Base-by-base conservation (phyloP, 2,888 invertebrate species). In the Microplitis manilae region DNA sequence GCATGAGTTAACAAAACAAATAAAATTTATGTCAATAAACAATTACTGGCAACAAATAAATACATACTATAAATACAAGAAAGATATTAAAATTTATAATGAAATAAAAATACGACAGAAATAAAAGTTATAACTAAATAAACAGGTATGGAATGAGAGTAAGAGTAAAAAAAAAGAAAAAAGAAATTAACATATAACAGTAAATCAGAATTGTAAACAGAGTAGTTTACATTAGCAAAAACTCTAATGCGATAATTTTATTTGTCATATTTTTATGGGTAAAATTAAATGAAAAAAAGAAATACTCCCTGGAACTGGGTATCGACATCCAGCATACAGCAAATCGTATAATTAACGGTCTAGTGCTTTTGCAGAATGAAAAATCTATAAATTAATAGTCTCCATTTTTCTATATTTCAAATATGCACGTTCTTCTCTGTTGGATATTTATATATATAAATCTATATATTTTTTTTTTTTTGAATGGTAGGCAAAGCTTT, bases 351-450 rank as follows among this genome's bases (percentile, higher is more conserved):
- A 73, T 73, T 73, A 67, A 38, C 65, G 65, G 65, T 59, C 50
- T 50, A 41, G 73, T 73, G 73, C 64, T 73, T 73, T 73, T 73
- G 9, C 20, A 40, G 73, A 64, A 73, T 73, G 73, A 73, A 67
- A 39, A 67, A 73, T 73, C 67, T 50, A 73, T 67, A 73, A 67
- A 73, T 73, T 73, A 73, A 73, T 73, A 73, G 67, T 67, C 65
- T 59, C 67, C 50, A 73, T 73, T 67, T 73, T 73, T 59, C 59
- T 64, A 41, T 39, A 59, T 50, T n/a, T 61, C 41, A 50, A 73
- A 17, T 72, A 40, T 64, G 67, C 65, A 40, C n/a, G 50, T 65
- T 50, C 30, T 38, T 41, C 50, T 38, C 65, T 67, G 30, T 59
- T 64, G 64, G 13, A 50, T 50, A 8, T 50, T 50, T 50, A 13